Base-by-base conservation (phyloP, 2,113 vertebrate genomes). In the Chaenocephalus aceratus region DNA sequence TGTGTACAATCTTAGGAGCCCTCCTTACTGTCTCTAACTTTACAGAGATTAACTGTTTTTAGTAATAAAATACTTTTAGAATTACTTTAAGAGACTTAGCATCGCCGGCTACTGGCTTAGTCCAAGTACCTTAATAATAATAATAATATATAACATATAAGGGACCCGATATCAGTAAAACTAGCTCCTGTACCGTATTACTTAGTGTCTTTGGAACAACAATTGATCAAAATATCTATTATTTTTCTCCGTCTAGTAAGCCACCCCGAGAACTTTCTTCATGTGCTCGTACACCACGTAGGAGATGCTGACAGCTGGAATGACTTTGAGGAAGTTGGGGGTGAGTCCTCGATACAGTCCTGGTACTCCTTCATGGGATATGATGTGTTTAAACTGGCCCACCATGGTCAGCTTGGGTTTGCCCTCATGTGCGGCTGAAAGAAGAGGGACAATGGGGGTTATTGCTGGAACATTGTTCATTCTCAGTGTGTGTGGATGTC, bases 241-340 rank as follows among this genome's bases (percentile, higher is more conserved):
- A 21, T 53, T 34, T 10, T 36, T 59, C 34, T 70, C 30, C 11
- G 46, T 57, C 70, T 90, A 92, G 46, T 85, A 88, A n/a, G 79
- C 71, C 21, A 98, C 95, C 48, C 96, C 97, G 62, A 98, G 94
- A 41, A 93, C 94, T 74, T 95, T 95, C 85, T 97, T 98, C 97
- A 97, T 98, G 82, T 97, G 96, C 90, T 99, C 97, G 51, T 99
- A 99, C 1, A 97, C 97, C 75, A 97, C 97, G 5, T 98, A 99
- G 84, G 97, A 98, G 93, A 99, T 98, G 94, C 97, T 98, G 65
- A 99, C 97, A 12, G 97, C 97, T 48, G 97, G 97, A 72, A 99
- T 94, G 85, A 98, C 97, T 75, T 99, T 99, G 89, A 99, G 96
- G 91, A 99, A 99, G 92, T 99, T 99, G 49, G 97, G 97, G 11